A percentile compares a stretch with the other conserved stretches of the same genome.
These are phyloP conservation scores for Autographa gamma DNA, from an alignment of 2,888 invertebrate species.

Conservation along the genomic window DNA sequence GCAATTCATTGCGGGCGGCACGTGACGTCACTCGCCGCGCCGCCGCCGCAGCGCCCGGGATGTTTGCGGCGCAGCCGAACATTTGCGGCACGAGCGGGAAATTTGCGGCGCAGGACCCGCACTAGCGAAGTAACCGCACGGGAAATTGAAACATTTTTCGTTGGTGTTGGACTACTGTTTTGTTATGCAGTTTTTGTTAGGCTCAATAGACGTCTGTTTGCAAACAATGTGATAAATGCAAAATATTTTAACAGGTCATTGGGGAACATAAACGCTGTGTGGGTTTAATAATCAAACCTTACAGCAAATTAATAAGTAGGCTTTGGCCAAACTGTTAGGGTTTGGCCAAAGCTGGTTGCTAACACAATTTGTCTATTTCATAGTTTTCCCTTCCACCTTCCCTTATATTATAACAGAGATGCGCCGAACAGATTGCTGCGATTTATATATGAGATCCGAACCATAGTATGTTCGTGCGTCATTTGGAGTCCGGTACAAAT, in stretches of 20 bases:
- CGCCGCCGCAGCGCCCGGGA: constrained; percentile 12
- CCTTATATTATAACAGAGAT: neutral
- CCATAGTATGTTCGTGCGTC: neutral
- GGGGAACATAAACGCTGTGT: neutral
- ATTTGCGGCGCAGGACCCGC: constrained; percentile 21
- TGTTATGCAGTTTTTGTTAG: constrained; percentile 8
- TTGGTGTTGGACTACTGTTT: constrained; percentile 11
- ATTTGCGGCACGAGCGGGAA: constrained; percentile 16
- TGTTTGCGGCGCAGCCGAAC: constrained; percentile 14
- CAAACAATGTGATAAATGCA: too few species aligned
- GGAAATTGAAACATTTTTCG: constrained; percentile 49
- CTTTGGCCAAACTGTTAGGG: too few species aligned
- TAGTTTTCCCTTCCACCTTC: neutral
- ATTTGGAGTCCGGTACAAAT: neutral
- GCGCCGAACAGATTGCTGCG: neutral
- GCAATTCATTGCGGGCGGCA: constrained; percentile 46
- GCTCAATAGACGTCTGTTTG: neutral
- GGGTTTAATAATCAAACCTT: too few species aligned
- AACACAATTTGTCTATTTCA: neutral
- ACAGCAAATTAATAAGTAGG: too few species aligned
- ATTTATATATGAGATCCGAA: neutral
- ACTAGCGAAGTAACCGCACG: constrained; percentile 13
- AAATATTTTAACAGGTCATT: neutral
- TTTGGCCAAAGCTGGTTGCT: too few species aligned
- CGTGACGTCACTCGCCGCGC: constrained; percentile 6